These are phyloP conservation scores for Hyperoodon ampullatus DNA, from an alignment of 2,113 vertebrate genomes.

Conservation along the genomic window DNA sequence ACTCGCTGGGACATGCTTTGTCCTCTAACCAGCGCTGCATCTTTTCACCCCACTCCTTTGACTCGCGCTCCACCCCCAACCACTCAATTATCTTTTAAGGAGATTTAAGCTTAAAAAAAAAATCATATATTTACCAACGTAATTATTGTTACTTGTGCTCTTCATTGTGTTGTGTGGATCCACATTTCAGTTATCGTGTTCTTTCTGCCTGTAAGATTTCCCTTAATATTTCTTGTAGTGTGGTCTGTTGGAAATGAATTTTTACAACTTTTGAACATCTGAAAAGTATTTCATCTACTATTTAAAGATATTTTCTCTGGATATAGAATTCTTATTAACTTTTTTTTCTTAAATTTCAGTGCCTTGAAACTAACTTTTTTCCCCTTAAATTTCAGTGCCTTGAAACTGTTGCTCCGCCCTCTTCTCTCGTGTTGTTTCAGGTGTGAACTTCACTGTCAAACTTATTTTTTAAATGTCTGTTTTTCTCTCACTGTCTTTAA, in stretches of 20 bases:
- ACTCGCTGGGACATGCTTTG: accelerated
- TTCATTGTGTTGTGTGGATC: background rate
- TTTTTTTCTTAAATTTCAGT: background rate
- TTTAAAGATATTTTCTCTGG: background rate
- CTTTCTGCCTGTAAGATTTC: background rate
- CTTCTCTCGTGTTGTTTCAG: background rate
- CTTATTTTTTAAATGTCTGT: background rate
- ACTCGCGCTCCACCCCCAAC: accelerated
- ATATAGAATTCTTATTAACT: background rate
- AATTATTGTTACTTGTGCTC: background rate
- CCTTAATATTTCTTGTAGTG: background rate
- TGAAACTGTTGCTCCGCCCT: background rate
- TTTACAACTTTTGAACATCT: background rate
- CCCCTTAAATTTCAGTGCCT: background rate
- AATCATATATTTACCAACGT: accelerated
- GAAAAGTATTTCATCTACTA: background rate
- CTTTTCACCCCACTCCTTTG: accelerated
- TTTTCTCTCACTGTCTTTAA: background rate
- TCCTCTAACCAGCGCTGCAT: accelerated
- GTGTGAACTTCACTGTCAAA: background rate
- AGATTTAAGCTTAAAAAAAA: background rate
- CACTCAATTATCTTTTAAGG: background rate
- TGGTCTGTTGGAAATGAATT: background rate
- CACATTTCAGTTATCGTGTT: background rate
- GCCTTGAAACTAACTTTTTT: background rate